Base-by-base conservation (phyloP, 1,140 invertebrate species). In the Sogatella furcifera region DNA sequence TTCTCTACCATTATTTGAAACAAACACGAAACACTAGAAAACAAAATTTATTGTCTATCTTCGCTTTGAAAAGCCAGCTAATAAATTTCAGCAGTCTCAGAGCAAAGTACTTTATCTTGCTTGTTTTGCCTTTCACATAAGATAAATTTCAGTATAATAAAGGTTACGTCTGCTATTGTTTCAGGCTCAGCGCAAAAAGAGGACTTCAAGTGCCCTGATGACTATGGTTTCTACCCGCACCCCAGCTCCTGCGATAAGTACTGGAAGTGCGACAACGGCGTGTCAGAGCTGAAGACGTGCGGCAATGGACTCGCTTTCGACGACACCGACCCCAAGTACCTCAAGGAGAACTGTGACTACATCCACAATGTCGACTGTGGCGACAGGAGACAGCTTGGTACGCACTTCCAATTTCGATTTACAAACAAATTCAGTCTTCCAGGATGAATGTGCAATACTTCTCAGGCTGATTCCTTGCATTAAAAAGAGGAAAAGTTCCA, bases 361-460 rank as follows among this genome's bases (percentile, higher is more conserved):
- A 81, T 93, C 61, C 91, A 95, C 79, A 95, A 95, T 67, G 92
- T 95, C n/a, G 90, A 95, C 66, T 95, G 93, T 72, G 90, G 90
- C 14, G 89, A 92, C 46, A 85, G 93, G 68, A 75, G 84, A 64
- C 86, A 93, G 71, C 77, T 93, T 63, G 90, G 86, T 88, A 66
- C 61, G 60, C n/a, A n/a, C n/a, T n/a, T n/a, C n/a, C n/a, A n/a
- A n/a, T n/a, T n/a, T n/a, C n/a, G n/a, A n/a, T n/a, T n/a, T n/a
- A n/a, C n/a, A n/a, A n/a, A n/a, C n/a, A n/a, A n/a, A n/a, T n/a
- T n/a, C n/a, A n/a, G n/a, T n/a, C n/a, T n/a, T n/a, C n/a, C n/a
- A n/a, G n/a, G n/a, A n/a, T n/a, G n/a, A n/a, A n/a, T n/a, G n/a
- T n/a, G n/a, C n/a, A n/a, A n/a, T n/a, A n/a, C n/a, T n/a, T n/a